Evolutionary conservation across 2,797 vertebrate genomes (phyloP).

Genomic region (Mus caroli): DNA sequence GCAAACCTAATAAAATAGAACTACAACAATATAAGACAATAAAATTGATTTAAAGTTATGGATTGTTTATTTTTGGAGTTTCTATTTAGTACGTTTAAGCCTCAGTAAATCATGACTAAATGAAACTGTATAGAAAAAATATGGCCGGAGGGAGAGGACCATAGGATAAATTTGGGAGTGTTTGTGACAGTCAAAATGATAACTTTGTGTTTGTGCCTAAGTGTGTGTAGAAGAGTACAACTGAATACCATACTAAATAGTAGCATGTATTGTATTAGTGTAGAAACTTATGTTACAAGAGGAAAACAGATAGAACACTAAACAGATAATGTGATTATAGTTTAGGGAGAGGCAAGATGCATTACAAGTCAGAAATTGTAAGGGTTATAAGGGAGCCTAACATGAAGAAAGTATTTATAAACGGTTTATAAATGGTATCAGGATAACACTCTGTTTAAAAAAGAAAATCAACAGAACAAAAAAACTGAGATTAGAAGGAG

Average conservation of each 20-base stretch:
- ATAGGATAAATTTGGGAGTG: background rate
- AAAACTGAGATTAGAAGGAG: background rate
- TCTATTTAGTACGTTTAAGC: background rate
- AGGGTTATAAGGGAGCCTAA: background rate
- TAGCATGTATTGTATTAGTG: background rate
- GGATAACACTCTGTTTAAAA: background rate
- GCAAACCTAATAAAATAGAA: background rate
- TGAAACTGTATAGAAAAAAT: background rate
- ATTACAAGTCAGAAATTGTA: background rate
- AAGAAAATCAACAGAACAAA: background rate
- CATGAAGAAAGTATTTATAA: background rate
- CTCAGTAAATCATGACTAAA: background rate
- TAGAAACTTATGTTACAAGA: background rate
- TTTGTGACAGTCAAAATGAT: background rate
- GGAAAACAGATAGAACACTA: background rate
- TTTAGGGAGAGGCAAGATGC: too few relatives aligned
- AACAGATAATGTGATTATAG: background rate
- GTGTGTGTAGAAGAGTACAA: background rate
- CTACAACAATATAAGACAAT: background rate
- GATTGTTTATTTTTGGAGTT: background rate
- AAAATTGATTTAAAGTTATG: background rate
- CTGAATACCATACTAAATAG: background rate
- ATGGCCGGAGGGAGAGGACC: rapidly evolving
- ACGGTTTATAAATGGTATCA: background rate
- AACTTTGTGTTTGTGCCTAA: background rate